phyloP scores from a whole-genome alignment of 2,797 vertebrate genomes.

The Chelon labrosus region DNA sequence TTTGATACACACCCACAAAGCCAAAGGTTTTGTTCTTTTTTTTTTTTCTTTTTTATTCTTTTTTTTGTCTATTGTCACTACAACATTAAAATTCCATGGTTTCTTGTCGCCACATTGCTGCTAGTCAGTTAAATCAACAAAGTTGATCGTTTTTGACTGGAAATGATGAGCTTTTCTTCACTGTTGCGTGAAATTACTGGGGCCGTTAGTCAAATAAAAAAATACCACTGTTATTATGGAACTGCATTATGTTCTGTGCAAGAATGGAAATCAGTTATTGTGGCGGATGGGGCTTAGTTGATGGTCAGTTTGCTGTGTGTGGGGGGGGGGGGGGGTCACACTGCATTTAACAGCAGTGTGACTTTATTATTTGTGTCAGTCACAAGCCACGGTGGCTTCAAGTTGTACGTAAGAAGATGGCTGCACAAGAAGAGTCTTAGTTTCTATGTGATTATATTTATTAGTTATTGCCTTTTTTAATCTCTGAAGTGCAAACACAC shows the following conservation, averaged over 20 bases:
- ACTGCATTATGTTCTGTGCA: not conserved
- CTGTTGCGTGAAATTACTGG: not conserved
- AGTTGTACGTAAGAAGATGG: not conserved
- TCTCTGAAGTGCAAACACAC: slow-evolving; percentile 36
- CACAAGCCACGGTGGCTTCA: slow-evolving; percentile 1
- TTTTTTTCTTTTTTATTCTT: too few relatives aligned
- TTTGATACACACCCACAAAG: too few relatives aligned
- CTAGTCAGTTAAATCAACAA: not conserved
- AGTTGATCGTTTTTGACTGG: not conserved
- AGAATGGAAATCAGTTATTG: not conserved
- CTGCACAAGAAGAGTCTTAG: not conserved
- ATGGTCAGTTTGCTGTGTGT: not conserved
- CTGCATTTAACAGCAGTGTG: not conserved
- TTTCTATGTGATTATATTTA: slow-evolving; percentile 27
- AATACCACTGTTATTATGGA: not conserved
- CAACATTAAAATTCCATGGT: too few relatives aligned
- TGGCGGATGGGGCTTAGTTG: not conserved
- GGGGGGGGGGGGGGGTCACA: not conserved
- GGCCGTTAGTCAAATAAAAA: not conserved
- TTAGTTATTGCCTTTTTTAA: slow-evolving; percentile 4
- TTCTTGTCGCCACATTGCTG: too few relatives aligned
- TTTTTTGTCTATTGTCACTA: too few relatives aligned
- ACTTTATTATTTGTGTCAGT: slow-evolving; percentile 3
- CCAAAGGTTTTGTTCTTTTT: too few relatives aligned
- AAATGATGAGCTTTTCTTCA: not conserved